Base-by-base conservation (phyloP, 2,888 invertebrate genomes). In the Diaprepes abbreviatus region DNA sequence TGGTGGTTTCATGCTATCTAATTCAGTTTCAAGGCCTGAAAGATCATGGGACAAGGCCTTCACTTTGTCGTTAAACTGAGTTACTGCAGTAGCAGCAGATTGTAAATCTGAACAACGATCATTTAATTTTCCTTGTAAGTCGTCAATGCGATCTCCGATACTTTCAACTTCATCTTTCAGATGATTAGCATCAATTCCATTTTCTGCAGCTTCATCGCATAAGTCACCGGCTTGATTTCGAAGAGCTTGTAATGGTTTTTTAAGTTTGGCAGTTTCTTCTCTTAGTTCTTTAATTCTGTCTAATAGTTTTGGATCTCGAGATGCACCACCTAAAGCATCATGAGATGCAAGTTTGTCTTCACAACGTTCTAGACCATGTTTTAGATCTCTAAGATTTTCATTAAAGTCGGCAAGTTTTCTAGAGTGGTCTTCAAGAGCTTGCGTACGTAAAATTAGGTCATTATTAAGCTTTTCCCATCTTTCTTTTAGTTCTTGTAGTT, bases 401-500 rank as follows among this genome's bases (percentile, higher is more conserved):
- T 90, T 90, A 81, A 96, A 94, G 77, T 96, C 95, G 59, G 91
- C 90, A 63, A 97, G 86, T 75, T 92, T 91, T 65, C 93, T 90
- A 0, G 92, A 90, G 36, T 94, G 92, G 54, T 93, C 93, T 84
- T 97, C 97, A 60, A 95, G 84, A 78, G 90, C 90, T 79, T 94
- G 93, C 24, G 92, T 91, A 79, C 92, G 89, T 70, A 92, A 90
- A 57, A 92, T 86, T 2, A 95, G 87, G 78, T 91, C 94, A 79
- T 94, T 94, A 83, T 96, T 96, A 6, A 98, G 87, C 78, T 90
- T 90, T 79, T 97, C 96, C 97, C 97, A 97, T 75, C 95, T 88
- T 74, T 92, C 91, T 84, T 93, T 95, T 83, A 96, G 89, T 75
- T 89, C 89, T 74, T 91, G 89, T 3, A 97, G 86, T 79, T 95